A percentile compares a stretch with the other conserved stretches of the same genome.
Evolutionary conservation across 1,140 invertebrate genomes (phyloP).

Genomic region (Drosophila sproati): DNA sequence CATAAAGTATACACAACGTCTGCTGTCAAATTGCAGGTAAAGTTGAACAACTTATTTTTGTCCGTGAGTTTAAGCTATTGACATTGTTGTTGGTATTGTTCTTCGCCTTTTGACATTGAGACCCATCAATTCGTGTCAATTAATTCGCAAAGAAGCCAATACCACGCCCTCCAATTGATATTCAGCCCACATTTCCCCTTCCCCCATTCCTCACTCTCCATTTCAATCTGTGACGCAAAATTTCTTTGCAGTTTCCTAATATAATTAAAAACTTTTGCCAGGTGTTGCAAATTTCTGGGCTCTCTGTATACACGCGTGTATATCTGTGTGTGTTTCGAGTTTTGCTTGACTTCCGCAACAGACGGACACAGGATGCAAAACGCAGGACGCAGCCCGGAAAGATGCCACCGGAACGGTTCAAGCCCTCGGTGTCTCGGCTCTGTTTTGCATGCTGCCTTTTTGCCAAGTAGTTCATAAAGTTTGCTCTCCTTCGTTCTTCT

Average conservation of each 20-base stretch:
- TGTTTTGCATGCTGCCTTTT: constrained; percentile 64
- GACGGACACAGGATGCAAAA: constrained; percentile 40
- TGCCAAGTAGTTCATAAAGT: constrained; percentile 65
- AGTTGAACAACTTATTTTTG: constrained; percentile 65
- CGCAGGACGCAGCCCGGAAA: constrained; percentile 44
- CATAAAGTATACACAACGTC: constrained; percentile 61
- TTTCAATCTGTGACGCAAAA: constrained; percentile 59
- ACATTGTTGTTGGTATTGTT: constrained; percentile 9
- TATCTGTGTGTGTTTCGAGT: constrained; percentile 33
- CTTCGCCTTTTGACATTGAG: constrained; percentile 69
- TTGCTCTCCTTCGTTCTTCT: constrained; percentile 24
- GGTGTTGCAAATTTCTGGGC: constrained; percentile 77
- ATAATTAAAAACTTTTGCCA: constrained; percentile 83
- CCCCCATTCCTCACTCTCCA: background rate
- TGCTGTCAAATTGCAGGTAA: constrained; percentile 76
- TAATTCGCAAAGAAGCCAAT: constrained; percentile 70
- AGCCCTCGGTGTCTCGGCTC: constrained; percentile 44
- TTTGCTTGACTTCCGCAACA: constrained; percentile 60
- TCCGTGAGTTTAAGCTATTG: constrained; percentile 22
- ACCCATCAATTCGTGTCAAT: constrained; percentile 82
- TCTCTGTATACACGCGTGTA: background rate
- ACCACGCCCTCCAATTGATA: constrained; percentile 46
- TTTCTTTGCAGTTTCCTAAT: constrained; percentile 71
- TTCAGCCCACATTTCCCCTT: background rate
- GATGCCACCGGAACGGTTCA: constrained; percentile 50